Base-by-base conservation (phyloP, 1,140 invertebrate species). In the Bombus vancouverensis region DNA sequence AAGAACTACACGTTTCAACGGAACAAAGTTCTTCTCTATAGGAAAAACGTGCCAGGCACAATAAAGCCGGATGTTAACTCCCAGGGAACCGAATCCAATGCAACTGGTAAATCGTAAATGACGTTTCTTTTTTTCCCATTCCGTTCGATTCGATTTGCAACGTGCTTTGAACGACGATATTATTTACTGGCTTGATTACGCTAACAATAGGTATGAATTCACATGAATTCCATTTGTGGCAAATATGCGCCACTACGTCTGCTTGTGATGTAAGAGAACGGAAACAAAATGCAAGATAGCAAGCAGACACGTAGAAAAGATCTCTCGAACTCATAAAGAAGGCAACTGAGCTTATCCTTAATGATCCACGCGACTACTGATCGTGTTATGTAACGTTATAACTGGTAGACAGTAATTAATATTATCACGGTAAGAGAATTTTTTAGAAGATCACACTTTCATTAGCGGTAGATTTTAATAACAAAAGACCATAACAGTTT, bases 301-400 rank as follows among this genome's bases (percentile, higher is more conserved):
- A 78, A 44, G 66, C 66, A 42, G 32, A 25, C n/a, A 47, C 37
- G 77, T 57, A 42, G 22, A 53, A 82, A 82, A 79, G 83, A 89
- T 89, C 76, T 89, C 37, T 84, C 42, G 59, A 76, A 62, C 65
- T 82, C 76, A 28, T 66, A 87, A 86, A 74, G 73, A 25, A 87
- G 65, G 39, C 53, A 59, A 73, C 44, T 32, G 42, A 86, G 84
- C 83, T 92, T 88, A 91, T 89, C 88, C 87, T 89, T 89, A 92
- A 92, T 88, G 84, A 92, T 91, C 90, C 87, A 90, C 88, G 81
- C 66, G 47, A 47, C 66, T 59, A 59, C 76, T 9, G 37, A 13
- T 37, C 66, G 53, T 79, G 90, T 92, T 92, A 92, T 87, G 80
- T 88, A 92, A 93, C 88, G 82, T 65, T 71, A 37, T 73, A 39